Percentiles rank a stretch among this genome's conserved stretches.
Evolutionary conservation across 2,113 vertebrate species (phyloP).

Genomic region (Xerus inauris): DNA sequence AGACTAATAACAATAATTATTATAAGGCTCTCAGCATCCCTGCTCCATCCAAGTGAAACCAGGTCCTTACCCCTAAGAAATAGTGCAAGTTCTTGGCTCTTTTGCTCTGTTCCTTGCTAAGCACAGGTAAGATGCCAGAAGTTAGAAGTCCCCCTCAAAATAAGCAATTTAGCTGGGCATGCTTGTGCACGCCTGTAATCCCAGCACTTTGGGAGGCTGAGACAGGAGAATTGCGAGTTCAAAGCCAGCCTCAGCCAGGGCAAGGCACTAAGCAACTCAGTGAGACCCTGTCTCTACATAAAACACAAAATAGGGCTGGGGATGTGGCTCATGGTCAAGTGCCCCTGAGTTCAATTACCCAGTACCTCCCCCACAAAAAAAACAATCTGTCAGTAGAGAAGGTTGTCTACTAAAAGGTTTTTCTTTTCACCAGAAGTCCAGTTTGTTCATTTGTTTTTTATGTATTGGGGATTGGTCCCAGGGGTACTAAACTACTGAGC

Average conservation of each 20-base stretch:
- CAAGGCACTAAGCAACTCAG: too few species aligned
- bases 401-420: not conserved
- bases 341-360: too few species aligned
- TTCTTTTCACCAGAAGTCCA: not conserved
- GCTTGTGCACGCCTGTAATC: too few species aligned
- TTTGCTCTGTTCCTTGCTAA: not conserved
- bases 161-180: too few species aligned
- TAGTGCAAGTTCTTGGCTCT: not conserved
- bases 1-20: not conserved
- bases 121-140: not conserved
- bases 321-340: too few species aligned
- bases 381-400: not conserved
- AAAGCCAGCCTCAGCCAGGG: too few species aligned
- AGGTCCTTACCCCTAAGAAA: not conserved
- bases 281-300: too few species aligned
- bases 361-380: not conserved
- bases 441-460: too few species aligned
- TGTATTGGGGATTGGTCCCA: not conserved
- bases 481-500: not conserved
- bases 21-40: not conserved
- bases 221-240: too few species aligned
- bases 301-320: too few species aligned
- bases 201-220: too few species aligned
- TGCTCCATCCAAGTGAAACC: not conserved
- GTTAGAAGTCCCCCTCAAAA: not conserved